Evolutionary conservation across 2,113 vertebrate genomes (phyloP).

Genomic region (Calonectris borealis): DNA sequence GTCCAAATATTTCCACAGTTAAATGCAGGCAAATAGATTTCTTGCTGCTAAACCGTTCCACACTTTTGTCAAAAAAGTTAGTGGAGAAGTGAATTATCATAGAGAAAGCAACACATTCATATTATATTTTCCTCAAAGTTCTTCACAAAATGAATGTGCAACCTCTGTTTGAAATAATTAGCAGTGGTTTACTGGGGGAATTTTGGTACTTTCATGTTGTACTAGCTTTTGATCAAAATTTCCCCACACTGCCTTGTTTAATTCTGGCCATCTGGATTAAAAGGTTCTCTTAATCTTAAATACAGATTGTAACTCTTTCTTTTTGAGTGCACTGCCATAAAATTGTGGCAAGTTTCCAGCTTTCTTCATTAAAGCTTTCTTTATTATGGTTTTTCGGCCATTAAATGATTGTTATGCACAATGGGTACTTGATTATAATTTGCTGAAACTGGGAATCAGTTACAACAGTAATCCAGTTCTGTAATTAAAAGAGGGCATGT

Average conservation of each 20-base stretch:
- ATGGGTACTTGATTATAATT: constrained; percentile 79
- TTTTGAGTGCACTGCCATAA: constrained; percentile 73
- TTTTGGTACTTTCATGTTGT: constrained; percentile 73
- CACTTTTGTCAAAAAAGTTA: neutral
- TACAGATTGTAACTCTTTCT: constrained; percentile 72
- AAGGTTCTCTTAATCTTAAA: constrained; percentile 73
- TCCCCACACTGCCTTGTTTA: constrained; percentile 65
- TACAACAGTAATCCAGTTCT: constrained; percentile 70
- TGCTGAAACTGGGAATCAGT: constrained; percentile 77
- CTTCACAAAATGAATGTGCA: constrained; percentile 19
- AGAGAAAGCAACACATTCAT: neutral
- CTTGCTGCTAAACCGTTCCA: neutral
- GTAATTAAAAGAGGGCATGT: constrained; percentile 86
- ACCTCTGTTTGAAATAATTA: constrained; percentile 69
- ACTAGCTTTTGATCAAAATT: constrained; percentile 75
- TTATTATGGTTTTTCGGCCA: constrained; percentile 70
- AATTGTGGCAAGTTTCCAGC: constrained; percentile 68
- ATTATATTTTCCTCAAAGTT: neutral
- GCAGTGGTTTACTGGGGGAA: constrained; percentile 53
- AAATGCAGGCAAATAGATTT: neutral
- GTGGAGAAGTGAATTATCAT: neutral
- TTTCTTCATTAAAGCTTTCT: constrained; percentile 76
- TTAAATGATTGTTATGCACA: constrained; percentile 69
- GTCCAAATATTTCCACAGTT: neutral
- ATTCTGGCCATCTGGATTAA: constrained; percentile 75